Conservation (phyloP, 2,888 invertebrate genomes). For the Drosophila maculinotata region DNA sequence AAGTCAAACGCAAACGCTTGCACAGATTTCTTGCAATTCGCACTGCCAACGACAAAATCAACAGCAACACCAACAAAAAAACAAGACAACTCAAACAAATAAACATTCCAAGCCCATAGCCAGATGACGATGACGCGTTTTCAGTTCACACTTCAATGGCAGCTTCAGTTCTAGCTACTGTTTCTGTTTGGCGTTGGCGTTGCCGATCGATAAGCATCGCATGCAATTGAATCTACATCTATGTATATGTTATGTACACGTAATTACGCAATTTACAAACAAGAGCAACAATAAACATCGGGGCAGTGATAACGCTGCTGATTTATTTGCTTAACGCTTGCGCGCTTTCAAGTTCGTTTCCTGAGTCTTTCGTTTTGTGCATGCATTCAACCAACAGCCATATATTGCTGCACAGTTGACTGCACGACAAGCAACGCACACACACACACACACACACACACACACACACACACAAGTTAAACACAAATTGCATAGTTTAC, state of each 20-base stretch:
- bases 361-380: slow-evolving; percentile 61
- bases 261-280: neutral
- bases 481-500: slow-evolving; percentile 63
- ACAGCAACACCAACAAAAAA: slow-evolving; percentile 13
- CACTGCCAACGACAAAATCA: slow-evolving; percentile 8
- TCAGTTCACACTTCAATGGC: slow-evolving; percentile 54
- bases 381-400: slow-evolving; percentile 32
- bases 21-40: slow-evolving; percentile 66
- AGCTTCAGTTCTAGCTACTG: slow-evolving; percentile 2
- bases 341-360: slow-evolving; percentile 76
- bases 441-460: slow-evolving; percentile 15
- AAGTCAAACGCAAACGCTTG: slow-evolving; percentile 55
- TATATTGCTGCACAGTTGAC: slow-evolving; percentile 31
- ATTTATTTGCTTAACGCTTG: slow-evolving; percentile 60
- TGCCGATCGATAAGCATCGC: slow-evolving; percentile 43
- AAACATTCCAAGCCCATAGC: slow-evolving; percentile 50
- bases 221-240: slow-evolving; percentile 4
- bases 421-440: slow-evolving; percentile 22
- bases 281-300: neutral
- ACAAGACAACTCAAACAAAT: slow-evolving; percentile 27
- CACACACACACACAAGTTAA: slow-evolving; percentile 45
- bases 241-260: slow-evolving; percentile 2
- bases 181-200: slow-evolving; percentile 23
- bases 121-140: slow-evolving; percentile 58
- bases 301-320: slow-evolving; percentile 43